phyloP scores from a whole-genome alignment of 1,140 invertebrate species.

The Drosophila suzukii region DNA sequence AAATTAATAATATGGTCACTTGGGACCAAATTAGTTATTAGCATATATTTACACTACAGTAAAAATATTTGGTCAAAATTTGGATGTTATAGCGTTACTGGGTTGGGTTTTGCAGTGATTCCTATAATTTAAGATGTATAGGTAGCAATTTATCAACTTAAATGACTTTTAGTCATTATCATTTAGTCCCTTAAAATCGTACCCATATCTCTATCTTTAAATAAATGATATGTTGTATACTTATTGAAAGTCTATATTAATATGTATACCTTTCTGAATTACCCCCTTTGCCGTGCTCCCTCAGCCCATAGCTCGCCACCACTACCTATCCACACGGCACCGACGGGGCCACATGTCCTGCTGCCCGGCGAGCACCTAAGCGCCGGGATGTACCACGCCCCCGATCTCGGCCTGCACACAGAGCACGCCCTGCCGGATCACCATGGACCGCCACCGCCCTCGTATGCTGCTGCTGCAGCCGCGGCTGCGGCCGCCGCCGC shows the following conservation, averaged over 20 bases:
- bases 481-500: slow-evolving; percentile 78
- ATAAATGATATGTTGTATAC: neutral
- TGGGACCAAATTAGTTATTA: too few relatives aligned
- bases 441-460: slow-evolving; percentile 76
- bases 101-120: too few relatives aligned
- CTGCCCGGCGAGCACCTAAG: slow-evolving; percentile 63
- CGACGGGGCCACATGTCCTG: slow-evolving; percentile 54
- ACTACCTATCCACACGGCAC: slow-evolving; percentile 50
- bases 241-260: neutral
- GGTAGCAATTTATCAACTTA: too few relatives aligned
- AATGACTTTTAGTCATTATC: too few relatives aligned
- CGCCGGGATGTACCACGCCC: slow-evolving; percentile 78
- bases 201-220: too few relatives aligned
- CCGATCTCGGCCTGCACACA: slow-evolving; percentile 76
- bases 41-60: too few relatives aligned
- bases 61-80: too few relatives aligned
- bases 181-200: too few relatives aligned
- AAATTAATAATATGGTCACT: too few relatives aligned
- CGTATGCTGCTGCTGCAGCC: slow-evolving; percentile 70
- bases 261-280: neutral
- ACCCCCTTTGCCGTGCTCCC: neutral
- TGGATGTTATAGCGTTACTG: too few relatives aligned
- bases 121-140: too few relatives aligned
- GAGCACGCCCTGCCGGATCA: slow-evolving; percentile 72
- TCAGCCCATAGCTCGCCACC: slow-evolving; percentile 72